Base-by-base conservation (phyloP, 2,797 vertebrate genomes). In the Spheniscus humboldti region DNA sequence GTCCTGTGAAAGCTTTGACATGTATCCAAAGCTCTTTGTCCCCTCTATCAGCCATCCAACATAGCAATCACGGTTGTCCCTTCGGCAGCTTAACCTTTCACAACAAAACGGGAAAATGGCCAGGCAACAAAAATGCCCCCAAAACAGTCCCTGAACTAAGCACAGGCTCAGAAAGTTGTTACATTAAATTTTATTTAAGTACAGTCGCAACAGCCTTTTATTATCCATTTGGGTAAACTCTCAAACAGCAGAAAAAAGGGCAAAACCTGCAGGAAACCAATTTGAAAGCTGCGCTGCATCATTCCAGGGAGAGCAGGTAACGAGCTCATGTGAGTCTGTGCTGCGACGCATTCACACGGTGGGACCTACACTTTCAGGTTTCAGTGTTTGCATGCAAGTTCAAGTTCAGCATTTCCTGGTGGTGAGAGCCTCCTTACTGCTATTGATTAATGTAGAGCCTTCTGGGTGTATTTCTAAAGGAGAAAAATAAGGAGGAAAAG, bases 281-380 rank as follows among this genome's bases (percentile, higher is more conserved):
- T 55, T 48, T 43, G 59, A 68, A 78, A 73, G 22, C 20, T 52
- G 48, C 0, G 1, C 39, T 89, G 31, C 47, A 27, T 47, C 35
- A 14, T 27, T 84, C 17, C 33, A 56, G 71, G 75, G 86, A n/a
- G 35, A 91, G 45, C 39, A 69, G 59, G 19, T 33, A 33, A 37
- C 23, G 33, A 47, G 6, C 10, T 67, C 27, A 13, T 41, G 33
- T 7, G 57, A 62, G 18, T 25, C 84, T 2, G 0, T 2, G 2
- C 37, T 78, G 41, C 30, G 56, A 67, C 1, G 3, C 1, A 15
- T 27, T 17, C 31, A 47, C 3, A 2, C 1, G 13, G 6, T 12
- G 50, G 41, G 62, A 41, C 9, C 3, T 22, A 30, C 43, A 27
- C 4, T 56, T 53, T 13, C 41, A 53, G 18, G 16, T 41, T 47